Conservation (phyloP, 1,140 invertebrate genomes). For the Probaryconus sp. region DNA sequence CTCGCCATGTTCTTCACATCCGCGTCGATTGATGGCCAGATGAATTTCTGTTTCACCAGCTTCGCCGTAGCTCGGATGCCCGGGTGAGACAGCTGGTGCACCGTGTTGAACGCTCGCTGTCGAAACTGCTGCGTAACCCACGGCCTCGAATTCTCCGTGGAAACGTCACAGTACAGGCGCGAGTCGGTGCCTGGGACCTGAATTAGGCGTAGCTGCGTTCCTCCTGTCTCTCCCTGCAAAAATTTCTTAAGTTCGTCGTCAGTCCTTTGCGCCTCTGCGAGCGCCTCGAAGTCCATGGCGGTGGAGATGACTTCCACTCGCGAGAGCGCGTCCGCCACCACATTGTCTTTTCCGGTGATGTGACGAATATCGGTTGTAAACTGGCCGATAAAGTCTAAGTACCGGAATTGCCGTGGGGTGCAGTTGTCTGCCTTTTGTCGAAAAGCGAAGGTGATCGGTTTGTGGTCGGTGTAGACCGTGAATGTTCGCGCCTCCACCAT, state of each 20-base stretch:
- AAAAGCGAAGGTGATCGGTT: not conserved
- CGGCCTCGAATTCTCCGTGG: conserved; percentile 7
- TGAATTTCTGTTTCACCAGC: conserved; percentile 29
- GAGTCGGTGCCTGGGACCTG: conserved; percentile 7
- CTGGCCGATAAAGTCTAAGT: conserved; percentile 71
- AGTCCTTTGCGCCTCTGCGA: conserved; percentile 2
- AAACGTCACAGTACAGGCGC: conserved; percentile 1
- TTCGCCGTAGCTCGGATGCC: conserved; percentile 29
- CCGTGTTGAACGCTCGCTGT: conserved; percentile 56
- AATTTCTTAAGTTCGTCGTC: not conserved
- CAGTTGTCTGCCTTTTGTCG: conserved; percentile 6
- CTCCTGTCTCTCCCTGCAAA: not conserved
- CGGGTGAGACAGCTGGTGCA: conserved; percentile 62
- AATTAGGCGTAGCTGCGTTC: no score
- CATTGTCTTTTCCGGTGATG: conserved; percentile 66
- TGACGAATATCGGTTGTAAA: conserved; percentile 69
- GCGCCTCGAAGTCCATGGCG: not conserved
- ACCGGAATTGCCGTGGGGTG: conserved; percentile 50
- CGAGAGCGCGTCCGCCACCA: conserved; percentile 62
- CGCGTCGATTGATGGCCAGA: conserved; percentile 52
- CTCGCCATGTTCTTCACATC: conserved; percentile 26
- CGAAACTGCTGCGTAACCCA: conserved; percentile 41
- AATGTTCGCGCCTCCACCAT: conserved; percentile 1
- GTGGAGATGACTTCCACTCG: conserved; percentile 31
- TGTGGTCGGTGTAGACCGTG: conserved; percentile 1